Evolutionary conservation across 1,140 invertebrate genomes (phyloP), one percentile per base, ranked within the genome.

Genomic region (Drosophila willistoni): DNA sequence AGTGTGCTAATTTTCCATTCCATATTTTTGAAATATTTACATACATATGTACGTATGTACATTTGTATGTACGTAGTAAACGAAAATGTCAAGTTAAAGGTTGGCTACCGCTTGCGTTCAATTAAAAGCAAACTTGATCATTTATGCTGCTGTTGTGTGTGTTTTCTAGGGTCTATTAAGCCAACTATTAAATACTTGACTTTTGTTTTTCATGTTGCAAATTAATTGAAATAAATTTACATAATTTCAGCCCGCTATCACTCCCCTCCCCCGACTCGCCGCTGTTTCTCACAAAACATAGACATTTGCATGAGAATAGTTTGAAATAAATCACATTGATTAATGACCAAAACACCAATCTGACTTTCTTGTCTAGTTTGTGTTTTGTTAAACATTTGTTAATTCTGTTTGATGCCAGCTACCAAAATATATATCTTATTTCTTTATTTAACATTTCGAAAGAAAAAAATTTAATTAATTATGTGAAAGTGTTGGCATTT

Each of bases 271-370:
- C 10, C 9, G 2, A 1, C 22, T 12, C 3, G 12, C 5, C 39
- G 13, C 39, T 10, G n/a, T 14, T 3, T 2, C n/a, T 62, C 2
- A 29, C 39, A 7, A 9, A 25, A 33, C n/a, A 36, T 17, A 36
- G n/a, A 29, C 34, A 77, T 77, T 77, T 73, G 74, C 71, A 71
- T 78, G 25, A 44, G 42, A 65, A 73, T 73, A 71, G 79, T 73
- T 69, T 42, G 59, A 54, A 56, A 78, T 86, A 81, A 85, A 85
- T 85, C 82, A 86, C 56, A 63, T 69, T 85, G 81, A 85, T 86
- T 85, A 78, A 81, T 85, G 65, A 47, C 47, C 44, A 19, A 41
- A 47, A 17, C 17, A 51, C 44, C 10, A 51, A 51, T 22, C 44
- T 51, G 19, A 51, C 44, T 51, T 10, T 51, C 44, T 7, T n/a